A percentile compares a stretch with the other conserved stretches of the same genome.
phyloP scores from a whole-genome alignment of 2,888 invertebrate genomes.

The Drosophila dives region DNA sequence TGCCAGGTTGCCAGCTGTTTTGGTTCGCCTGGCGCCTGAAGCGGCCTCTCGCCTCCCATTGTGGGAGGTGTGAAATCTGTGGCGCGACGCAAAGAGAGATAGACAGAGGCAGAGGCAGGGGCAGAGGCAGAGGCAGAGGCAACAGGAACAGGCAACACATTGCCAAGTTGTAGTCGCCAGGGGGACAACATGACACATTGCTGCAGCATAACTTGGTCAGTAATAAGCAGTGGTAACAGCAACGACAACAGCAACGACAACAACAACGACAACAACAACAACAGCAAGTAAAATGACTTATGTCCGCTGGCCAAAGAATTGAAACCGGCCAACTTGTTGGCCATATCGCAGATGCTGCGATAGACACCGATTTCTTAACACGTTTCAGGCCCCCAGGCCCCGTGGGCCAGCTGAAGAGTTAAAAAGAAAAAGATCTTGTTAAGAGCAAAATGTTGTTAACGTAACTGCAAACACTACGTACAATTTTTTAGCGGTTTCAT shows the following conservation, averaged over 20 bases:
- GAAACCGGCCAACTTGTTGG: conserved; percentile 64
- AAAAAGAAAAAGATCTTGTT: conserved; percentile 54
- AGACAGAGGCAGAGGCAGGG: neutral
- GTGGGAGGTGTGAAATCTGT: conserved; percentile 75
- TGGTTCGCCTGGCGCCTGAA: conserved; percentile 69
- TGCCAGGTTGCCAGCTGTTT: conserved; percentile 50
- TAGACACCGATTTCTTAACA: conserved; percentile 74
- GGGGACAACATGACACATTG: conserved; percentile 71
- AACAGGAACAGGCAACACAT: conserved; percentile 37
- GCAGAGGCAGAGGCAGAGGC: neutral
- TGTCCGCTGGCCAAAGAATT: conserved; percentile 60
- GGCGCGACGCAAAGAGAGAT: neutral
- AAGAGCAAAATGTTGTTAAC: conserved; percentile 78
- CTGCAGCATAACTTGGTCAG: conserved; percentile 75
- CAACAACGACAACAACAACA: conserved; percentile 16
- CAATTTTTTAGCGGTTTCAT: conserved; percentile 70
- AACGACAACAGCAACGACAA: neutral
- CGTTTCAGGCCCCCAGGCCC: conserved; percentile 37
- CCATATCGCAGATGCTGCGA: conserved; percentile 62
- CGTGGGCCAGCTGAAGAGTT: conserved; percentile 30
- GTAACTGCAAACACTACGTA: conserved; percentile 54
- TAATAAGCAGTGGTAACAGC: conserved; percentile 47
- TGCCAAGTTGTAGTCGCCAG: conserved; percentile 52
- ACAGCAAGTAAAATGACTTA: conserved; percentile 60
- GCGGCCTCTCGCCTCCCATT: conserved; percentile 53